Conservation (phyloP, 2,113 vertebrate genomes). For the Phalacrocorax carbo region DNA sequence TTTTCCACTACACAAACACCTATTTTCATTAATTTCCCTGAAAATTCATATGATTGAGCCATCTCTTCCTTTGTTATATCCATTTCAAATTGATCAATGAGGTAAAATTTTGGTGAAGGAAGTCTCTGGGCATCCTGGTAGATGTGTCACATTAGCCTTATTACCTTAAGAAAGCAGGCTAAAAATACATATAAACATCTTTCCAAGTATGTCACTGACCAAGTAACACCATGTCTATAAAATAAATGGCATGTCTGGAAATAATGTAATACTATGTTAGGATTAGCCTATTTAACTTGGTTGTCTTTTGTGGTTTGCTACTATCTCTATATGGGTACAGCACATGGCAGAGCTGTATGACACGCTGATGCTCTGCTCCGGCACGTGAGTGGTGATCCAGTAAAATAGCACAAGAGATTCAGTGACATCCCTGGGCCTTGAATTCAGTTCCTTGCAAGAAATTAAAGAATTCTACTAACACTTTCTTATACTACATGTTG, state of each 20-base stretch:
- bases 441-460: not conserved
- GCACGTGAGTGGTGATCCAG: fast-evolving
- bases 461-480: not conserved
- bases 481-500: not conserved
- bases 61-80: not conserved
- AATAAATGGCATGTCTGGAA: not conserved
- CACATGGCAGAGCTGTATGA: not conserved
- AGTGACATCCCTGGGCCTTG: not conserved
- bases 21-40: not conserved
- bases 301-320: too few relatives aligned
- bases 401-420: not conserved
- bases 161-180: not conserved
- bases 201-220: not conserved
- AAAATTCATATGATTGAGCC: not conserved
- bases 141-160: not conserved
- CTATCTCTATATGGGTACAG: not conserved
- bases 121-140: not conserved
- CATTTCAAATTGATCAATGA: not conserved
- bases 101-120: not conserved
- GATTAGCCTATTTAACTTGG: not conserved
- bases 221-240: not conserved
- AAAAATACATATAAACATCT: not conserved
- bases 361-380: not conserved
- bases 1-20: not conserved
- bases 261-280: not conserved